Evolutionary conservation across 2,797 vertebrate genomes (phyloP).

Genomic region (Sebastes taczanowskii): DNA sequence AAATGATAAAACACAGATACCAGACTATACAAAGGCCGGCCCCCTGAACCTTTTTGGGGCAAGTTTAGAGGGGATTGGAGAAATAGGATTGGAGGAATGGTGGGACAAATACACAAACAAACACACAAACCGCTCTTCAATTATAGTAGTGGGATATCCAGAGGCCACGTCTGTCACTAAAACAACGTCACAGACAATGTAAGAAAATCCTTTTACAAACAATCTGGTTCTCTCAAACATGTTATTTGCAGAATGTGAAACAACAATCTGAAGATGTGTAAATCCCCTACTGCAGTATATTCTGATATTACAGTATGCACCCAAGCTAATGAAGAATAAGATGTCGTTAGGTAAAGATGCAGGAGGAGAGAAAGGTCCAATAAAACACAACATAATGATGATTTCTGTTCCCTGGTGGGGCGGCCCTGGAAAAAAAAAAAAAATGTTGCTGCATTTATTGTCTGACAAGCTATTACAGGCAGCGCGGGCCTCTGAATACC

Average conservation of each 20-base stretch:
- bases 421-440: constrained; percentile 26
- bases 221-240: constrained; percentile 27
- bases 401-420: constrained; percentile 57
- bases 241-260: neutral
- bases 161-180: constrained; percentile 22
- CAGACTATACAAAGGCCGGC: no score
- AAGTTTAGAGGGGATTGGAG: no score
- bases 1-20: no score
- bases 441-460: constrained; percentile 65
- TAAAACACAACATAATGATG: constrained; percentile 66
- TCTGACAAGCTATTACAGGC: constrained; percentile 64
- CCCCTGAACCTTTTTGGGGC: no score
- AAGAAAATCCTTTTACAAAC: constrained; percentile 44
- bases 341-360: constrained; percentile 35
- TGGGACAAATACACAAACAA: no score
- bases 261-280: neutral
- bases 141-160: neutral
- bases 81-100: no score
- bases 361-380: constrained; percentile 50
- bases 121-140: no score
- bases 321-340: constrained; percentile 23
- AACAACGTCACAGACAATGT: constrained; percentile 35
- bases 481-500: constrained; percentile 61
- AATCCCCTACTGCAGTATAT: neutral
- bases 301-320: neutral